Conservation (phyloP, 2,888 invertebrate species). For the Acronicta aceris region DNA sequence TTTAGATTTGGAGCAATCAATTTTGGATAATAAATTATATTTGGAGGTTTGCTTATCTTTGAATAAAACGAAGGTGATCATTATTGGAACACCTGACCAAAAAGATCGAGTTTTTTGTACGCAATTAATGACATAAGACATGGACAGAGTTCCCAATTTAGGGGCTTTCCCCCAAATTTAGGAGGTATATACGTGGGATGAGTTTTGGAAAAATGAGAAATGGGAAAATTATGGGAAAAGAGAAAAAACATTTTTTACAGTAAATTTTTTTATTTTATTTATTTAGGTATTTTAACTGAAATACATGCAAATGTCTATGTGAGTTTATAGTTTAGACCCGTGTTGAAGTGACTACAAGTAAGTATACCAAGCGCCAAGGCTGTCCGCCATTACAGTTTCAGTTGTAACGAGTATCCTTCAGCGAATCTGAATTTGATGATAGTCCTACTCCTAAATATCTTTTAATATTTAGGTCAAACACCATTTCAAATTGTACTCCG, state of each 20-base stretch:
- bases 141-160: no score
- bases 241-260: no score
- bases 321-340: no score
- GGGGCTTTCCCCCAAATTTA: no score
- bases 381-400: neutral
- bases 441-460: constrained; percentile 36
- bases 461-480: constrained; percentile 47
- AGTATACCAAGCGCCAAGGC: neutral
- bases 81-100: constrained; percentile 7
- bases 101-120: neutral
- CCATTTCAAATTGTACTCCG: constrained; percentile 41
- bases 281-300: no score
- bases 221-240: no score
- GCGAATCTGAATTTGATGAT: constrained; percentile 28
- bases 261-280: no score
- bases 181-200: no score
- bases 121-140: neutral
- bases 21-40: constrained; percentile 56
- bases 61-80: constrained; percentile 12
- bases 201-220: no score
- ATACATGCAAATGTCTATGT: no score
- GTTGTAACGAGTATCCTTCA: constrained; percentile 5
- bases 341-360: no score
- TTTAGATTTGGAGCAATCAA: constrained; percentile 56
- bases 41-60: constrained; percentile 33